Base-by-base conservation (phyloP, 2,888 invertebrate genomes). In the Boloria selene region DNA sequence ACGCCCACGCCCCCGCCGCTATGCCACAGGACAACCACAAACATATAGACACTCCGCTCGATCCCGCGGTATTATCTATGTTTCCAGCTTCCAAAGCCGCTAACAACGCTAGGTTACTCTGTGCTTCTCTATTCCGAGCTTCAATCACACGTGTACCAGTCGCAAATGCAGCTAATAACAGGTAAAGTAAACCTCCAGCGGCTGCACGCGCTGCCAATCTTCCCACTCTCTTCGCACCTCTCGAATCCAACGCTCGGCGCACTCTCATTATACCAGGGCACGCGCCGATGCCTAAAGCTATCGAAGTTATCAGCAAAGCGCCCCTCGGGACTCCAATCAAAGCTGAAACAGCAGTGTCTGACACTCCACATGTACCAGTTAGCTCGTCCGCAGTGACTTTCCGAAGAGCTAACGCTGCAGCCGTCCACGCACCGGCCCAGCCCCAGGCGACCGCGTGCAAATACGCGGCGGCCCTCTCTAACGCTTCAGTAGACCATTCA, bases 401-500 rank as follows among this genome's bases (percentile, higher is more conserved):
- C 42, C 96, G 94, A 77, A 97, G 93, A 44, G 97, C 95, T 47
- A 98, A 86, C 17, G 97, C 96, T 4, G 96, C 96, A 65, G 97
- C 96, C 16, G 97, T 96, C 78, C 97, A 95, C 13, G 97, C 94
- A 50, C 97, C 95, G 0, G 98, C 97, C 75, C 97, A 94, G 67
- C 96, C 96, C 98, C 98, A 98, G 2, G 97, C 96, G 0, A 95
- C 94, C 1, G 96, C 95, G 86, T 98, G 98, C 72, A 98, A 95
- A 77, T 97, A 95, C 17, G 96, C 95, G 0, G 97, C 96, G 38
- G 97, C 95, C 58, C 96, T 95, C 84, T 97, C 97, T 61, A 98
- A 94, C 2, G 97, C 97, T 86, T 98, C 98, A 66, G 97, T 97
- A 31, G 97, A 97, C 98, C 98, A 98, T 81, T 98, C 97, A 81